phyloP scores from a whole-genome alignment of 2,113 vertebrate genomes.

The Colius striatus region DNA sequence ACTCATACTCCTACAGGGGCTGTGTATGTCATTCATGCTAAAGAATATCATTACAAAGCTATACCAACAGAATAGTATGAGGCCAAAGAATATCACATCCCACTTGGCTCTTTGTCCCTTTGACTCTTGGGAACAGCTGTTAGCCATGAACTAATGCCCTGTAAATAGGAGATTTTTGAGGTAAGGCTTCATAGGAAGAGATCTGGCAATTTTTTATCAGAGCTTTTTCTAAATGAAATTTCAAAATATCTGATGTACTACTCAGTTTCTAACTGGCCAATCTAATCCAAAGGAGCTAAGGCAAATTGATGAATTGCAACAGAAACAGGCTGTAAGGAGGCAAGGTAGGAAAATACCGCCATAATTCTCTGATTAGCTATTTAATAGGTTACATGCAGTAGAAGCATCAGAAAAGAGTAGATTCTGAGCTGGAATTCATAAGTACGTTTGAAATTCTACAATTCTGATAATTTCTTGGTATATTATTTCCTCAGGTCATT shows the following conservation, averaged over 20 bases:
- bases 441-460: neutral
- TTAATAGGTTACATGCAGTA: neutral
- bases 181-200: neutral
- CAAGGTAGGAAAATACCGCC: neutral
- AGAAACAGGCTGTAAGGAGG: neutral
- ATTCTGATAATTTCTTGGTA: neutral
- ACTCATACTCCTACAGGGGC: accelerated
- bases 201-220: neutral
- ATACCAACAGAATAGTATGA: neutral
- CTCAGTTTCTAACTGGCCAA: neutral
- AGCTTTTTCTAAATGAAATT: neutral
- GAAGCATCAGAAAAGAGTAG: neutral
- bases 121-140: neutral
- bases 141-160: neutral
- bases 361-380: neutral
- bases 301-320: neutral
- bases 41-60: neutral
- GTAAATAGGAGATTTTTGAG: neutral
- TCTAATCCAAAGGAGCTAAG: neutral
- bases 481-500: neutral
- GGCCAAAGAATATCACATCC: neutral
- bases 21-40: neutral
- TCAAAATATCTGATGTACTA: neutral
- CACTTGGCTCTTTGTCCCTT: neutral
- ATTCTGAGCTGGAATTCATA: neutral